A percentile compares a stretch with the other conserved stretches of the same genome.
Conservation (phyloP, 1,140 invertebrate species). For the Hetaerina americana region DNA sequence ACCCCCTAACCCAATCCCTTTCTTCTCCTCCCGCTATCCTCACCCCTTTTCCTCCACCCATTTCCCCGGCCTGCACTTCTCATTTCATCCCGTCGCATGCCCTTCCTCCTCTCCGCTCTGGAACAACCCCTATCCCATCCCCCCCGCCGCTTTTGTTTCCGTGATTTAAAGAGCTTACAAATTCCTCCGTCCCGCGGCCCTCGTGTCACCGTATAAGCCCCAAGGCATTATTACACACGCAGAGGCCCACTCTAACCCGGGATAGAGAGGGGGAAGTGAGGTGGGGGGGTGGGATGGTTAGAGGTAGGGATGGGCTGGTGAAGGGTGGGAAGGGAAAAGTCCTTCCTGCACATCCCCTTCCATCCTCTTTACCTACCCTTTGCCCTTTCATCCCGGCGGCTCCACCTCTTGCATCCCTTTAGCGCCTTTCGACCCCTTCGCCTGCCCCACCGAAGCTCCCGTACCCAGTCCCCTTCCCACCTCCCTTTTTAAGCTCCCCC, state of each 20-base stretch:
- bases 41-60: too few relatives aligned
- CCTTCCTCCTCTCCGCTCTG: too few relatives aligned
- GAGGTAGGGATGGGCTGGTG: too few relatives aligned
- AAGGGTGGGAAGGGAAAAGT: too few relatives aligned
- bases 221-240: background rate
- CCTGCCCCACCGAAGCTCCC: background rate
- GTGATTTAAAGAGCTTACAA: background rate
- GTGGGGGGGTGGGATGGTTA: too few relatives aligned
- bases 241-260: background rate
- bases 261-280: background rate
- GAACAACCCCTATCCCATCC: background rate
- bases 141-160: background rate
- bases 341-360: too few relatives aligned
- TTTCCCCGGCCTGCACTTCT: too few relatives aligned
- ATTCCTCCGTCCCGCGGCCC: background rate
- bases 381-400: background rate
- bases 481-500: too few relatives aligned
- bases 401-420: too few relatives aligned
- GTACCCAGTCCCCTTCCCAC: background rate
- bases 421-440: background rate
- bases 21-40: background rate
- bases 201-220: background rate
- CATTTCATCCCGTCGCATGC: too few relatives aligned
- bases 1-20: background rate
- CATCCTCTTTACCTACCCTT: background rate